phyloP scores from a whole-genome alignment of 2,888 invertebrate species.

The Hemicrepidius hirtus region DNA sequence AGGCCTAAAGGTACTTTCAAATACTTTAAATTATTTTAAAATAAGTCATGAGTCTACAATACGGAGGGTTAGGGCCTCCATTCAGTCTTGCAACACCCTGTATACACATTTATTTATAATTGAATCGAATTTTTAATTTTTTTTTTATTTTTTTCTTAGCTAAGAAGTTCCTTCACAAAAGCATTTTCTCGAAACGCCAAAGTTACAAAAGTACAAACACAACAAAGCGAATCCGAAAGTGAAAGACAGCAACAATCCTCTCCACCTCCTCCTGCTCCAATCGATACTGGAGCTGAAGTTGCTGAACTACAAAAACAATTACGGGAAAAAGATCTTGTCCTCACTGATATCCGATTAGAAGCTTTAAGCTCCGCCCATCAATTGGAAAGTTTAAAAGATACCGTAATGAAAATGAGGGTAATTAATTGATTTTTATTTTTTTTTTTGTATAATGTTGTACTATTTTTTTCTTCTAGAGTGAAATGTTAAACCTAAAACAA shows the following conservation, averaged over 20 bases:
- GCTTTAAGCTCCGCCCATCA: constrained; percentile 98
- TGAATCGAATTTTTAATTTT: too few species aligned
- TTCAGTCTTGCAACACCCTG: too few species aligned
- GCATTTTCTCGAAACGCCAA: constrained; percentile 93
- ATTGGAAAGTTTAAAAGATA: constrained; percentile 95
- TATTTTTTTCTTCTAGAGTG: constrained; percentile 79
- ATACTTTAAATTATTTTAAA: too few species aligned
- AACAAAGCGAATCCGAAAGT: constrained; percentile 72
- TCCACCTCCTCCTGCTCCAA: constrained; percentile 65
- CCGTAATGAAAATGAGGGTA: constrained; percentile 97
- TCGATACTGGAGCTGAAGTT: constrained; percentile 75
- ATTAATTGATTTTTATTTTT: too few species aligned
- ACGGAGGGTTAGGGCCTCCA: too few species aligned
- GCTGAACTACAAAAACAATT: constrained; percentile 94
- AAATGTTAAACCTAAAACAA: constrained; percentile 97
- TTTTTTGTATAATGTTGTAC: too few species aligned
- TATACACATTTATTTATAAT: too few species aligned
- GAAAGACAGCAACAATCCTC: constrained; percentile 69
- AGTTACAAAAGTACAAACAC: constrained; percentile 78
- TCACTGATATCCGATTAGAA: constrained; percentile 97
- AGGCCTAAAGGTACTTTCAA: constrained; percentile 43
- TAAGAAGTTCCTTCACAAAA: constrained; percentile 97
- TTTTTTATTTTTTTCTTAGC: constrained; percentile 71
- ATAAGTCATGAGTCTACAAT: too few species aligned
- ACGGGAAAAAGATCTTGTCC: constrained; percentile 95